Evolutionary conservation across 1,140 invertebrate species (phyloP), one percentile per base, ranked within the genome.

Genomic region (Saccostrea echinata): DNA sequence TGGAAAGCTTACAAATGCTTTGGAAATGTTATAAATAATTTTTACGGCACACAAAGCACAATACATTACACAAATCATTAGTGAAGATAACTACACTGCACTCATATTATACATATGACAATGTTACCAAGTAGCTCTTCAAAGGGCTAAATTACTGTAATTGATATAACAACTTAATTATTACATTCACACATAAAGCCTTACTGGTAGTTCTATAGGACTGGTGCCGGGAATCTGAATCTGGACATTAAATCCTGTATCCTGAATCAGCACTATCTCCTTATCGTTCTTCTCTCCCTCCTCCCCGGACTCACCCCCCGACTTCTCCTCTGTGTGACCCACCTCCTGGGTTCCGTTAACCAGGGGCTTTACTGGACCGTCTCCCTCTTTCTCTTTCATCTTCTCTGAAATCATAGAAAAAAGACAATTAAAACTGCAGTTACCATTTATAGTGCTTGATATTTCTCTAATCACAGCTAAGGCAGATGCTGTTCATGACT

Each of bases 231-330:
- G 98, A 89, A 97, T 97, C 57, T 97, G 96, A 90, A 99, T 98
- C 95, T 98, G 98, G 0, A 99, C 97, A 84, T 97, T 98, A 92
- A 99, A 98, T 57, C 98, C 98, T 94, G 98, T 96, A 93, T 99
- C 98, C 94, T 99, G 98, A 91, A 99, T 97, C 85, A 98, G 97
- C 55, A 99, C 97, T 81, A 98, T 92, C 88, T 95, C 95, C 84
- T 94, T 92, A 33, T 93, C 92, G 55, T 93, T 90, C 55, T 90
- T 89, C 27, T 85, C 90, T n/a, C 86, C 88, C 9, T 89, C 86
- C 1, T 88, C 87, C 27, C 88, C 86, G n/a, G 85, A 84, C 53
- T 84, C 88, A 16, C 80, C 85, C 27, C 83, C 81, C 9, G 80
- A 21, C 18, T 83, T 51, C 33, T 86, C 51, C 30, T 84, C 64